phyloP scores from a whole-genome alignment of 2,888 invertebrate genomes.

The Nineta flava region DNA sequence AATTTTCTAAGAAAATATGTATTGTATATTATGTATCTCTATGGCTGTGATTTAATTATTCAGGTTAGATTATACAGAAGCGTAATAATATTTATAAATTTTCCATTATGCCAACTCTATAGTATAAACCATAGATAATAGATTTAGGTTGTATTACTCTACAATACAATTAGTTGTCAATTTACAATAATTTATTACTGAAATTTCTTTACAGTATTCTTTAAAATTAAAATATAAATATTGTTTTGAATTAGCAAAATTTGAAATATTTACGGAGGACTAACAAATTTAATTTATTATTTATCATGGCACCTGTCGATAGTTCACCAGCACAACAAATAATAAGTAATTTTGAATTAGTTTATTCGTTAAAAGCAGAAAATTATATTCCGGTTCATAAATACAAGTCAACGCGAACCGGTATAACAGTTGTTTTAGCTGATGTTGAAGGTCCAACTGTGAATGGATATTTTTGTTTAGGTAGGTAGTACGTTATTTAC shows the following conservation, averaged over 20 bases:
- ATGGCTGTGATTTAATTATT: too few species aligned
- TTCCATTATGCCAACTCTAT: too few species aligned
- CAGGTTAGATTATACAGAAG: too few species aligned
- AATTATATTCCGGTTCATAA: conserved; percentile 63
- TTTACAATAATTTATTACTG: neutral
- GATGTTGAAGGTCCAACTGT: conserved; percentile 84
- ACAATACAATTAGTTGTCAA: too few species aligned
- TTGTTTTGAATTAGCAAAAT: too few species aligned
- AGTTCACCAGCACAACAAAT: conserved; percentile 24
- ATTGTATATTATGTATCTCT: too few species aligned
- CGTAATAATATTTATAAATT: too few species aligned
- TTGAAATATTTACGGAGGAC: too few species aligned
- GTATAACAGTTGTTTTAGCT: conserved; percentile 66
- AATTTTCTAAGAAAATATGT: too few species aligned
- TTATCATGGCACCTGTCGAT: conserved; percentile 23
- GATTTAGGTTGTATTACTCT: too few species aligned
- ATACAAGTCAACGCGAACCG: conserved; percentile 63
- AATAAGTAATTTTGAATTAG: conserved; percentile 31
- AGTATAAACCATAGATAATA: too few species aligned
- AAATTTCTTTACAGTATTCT: neutral
- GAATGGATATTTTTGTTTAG: conserved; percentile 72
- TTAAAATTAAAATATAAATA: too few species aligned
- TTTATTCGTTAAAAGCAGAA: conserved; percentile 49
- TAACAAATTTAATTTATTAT: neutral
- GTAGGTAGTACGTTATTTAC: conserved; percentile 31